phyloP scores from a whole-genome alignment of 30 jellyfish, hydroid and myxozoan species.

The Aurelia sp. region DNA sequence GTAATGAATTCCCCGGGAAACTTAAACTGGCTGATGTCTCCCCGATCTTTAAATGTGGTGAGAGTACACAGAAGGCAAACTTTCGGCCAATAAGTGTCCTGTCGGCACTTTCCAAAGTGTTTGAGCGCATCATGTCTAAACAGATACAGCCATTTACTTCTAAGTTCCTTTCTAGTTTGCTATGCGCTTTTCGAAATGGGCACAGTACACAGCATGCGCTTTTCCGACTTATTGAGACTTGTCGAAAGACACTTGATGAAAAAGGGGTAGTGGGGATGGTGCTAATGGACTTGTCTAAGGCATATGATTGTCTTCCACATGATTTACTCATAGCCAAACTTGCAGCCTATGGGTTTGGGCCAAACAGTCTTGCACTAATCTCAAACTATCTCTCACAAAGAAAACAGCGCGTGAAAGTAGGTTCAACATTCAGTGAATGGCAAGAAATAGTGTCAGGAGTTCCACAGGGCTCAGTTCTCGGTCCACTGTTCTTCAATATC shows the following conservation, averaged over 20 bases:
- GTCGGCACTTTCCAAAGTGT: constrained; percentile 31
- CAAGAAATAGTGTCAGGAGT: constrained; percentile 39
- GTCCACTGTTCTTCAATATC: constrained; percentile 50
- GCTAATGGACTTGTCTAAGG: constrained; percentile 53
- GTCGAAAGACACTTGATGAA: background rate
- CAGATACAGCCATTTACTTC: constrained; percentile 25
- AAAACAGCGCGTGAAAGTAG: constrained; percentile 46
- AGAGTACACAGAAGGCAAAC: constrained; percentile 14
- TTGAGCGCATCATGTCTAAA: constrained; percentile 33
- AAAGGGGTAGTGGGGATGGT: constrained; percentile 49
- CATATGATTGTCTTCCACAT: constrained; percentile 12
- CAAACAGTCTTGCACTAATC: constrained; percentile 6
- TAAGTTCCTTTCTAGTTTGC: constrained; percentile 30
- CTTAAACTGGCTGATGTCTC: background rate
- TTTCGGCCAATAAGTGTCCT: constrained; percentile 56
- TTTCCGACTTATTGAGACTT: constrained; percentile 10
- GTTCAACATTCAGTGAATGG: constrained; percentile 44
- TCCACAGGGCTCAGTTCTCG: constrained; percentile 67
- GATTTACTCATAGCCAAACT: constrained; percentile 36
- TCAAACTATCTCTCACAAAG: constrained; percentile 52
- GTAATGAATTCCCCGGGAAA: no score
- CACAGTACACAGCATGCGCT: constrained; percentile 47
- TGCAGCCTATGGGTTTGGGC: constrained; percentile 46
- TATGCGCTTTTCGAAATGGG: background rate
- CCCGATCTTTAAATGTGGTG: constrained; percentile 15